phyloP scores from a whole-genome alignment of 1,140 invertebrate genomes.

The fruit fly (Drosophila melanogaster) region DNA sequence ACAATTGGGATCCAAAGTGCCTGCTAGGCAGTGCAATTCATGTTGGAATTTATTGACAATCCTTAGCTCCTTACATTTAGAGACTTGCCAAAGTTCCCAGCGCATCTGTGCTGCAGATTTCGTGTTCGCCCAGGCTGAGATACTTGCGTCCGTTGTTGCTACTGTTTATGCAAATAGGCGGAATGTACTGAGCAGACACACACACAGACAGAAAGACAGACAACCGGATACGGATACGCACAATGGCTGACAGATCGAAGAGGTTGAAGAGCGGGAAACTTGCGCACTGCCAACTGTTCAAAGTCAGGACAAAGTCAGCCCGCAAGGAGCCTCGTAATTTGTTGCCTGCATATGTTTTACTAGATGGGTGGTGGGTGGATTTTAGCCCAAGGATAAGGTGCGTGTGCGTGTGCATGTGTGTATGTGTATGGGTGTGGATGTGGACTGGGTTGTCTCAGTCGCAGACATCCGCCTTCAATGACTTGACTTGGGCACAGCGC shows the following conservation, averaged over 20 bases:
- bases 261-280: slow-evolving; percentile 1
- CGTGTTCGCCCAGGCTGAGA: slow-evolving; percentile 36
- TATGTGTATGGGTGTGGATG: too few species aligned
- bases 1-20: background rate
- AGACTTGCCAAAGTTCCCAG: slow-evolving; percentile 10
- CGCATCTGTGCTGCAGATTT: slow-evolving; percentile 35
- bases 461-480: slow-evolving; percentile 36
- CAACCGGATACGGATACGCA: slow-evolving; percentile 24
- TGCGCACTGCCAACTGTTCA: slow-evolving; percentile 28
- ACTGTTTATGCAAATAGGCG: slow-evolving; percentile 73
- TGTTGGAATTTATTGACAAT: slow-evolving; percentile 5
- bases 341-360: slow-evolving; percentile 50
- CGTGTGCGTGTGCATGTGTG: background rate
- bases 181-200: slow-evolving; percentile 18
- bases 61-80: background rate
- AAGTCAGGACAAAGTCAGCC: slow-evolving; percentile 30
- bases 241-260: slow-evolving; percentile 30
- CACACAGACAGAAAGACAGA: background rate
- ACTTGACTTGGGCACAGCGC: slow-evolving; percentile 24
- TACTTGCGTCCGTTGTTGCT: slow-evolving; percentile 40
- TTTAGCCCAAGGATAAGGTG: background rate
- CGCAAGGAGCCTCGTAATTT: slow-evolving; percentile 43
- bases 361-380: background rate
- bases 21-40: background rate
- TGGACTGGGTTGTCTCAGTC: background rate